These are phyloP conservation scores for Aricia agestis DNA, from an alignment of 1,140 invertebrate genomes.

Conservation along the genomic window DNA sequence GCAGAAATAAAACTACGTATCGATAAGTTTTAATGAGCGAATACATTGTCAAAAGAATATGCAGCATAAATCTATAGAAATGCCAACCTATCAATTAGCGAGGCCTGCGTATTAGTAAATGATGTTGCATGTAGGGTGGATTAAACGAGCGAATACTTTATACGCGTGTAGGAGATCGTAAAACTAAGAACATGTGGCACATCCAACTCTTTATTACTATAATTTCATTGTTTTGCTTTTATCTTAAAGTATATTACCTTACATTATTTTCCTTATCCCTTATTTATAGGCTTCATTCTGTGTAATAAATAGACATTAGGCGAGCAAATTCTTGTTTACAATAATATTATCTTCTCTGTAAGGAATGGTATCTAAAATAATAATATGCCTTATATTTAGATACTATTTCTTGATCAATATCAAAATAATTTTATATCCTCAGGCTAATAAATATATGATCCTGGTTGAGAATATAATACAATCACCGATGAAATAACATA, in stretches of 20 bases:
- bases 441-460: no score
- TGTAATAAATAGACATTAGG: background rate
- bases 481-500: no score
- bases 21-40: background rate
- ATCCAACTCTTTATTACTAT: constrained; percentile 23
- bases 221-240: constrained; percentile 14
- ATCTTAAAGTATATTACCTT: constrained; percentile 8
- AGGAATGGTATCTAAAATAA: background rate
- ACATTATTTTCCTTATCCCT: background rate
- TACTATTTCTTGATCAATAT: no score
- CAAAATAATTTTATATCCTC: no score
- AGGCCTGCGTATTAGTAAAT: constrained; percentile 20
- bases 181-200: constrained; percentile 20
- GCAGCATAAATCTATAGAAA: constrained; percentile 21
- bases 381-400: no score
- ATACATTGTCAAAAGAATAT: constrained; percentile 20
- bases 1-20: background rate
- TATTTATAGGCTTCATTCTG: background rate
- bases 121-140: constrained; percentile 20
- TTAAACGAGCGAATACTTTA: constrained; percentile 18
- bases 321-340: background rate
- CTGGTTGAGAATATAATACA: no score
- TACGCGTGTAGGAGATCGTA: constrained; percentile 18
- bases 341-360: background rate
- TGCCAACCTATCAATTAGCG: constrained; percentile 23